Conservation (phyloP, 2,888 invertebrate species). For the Xylocampa areola region DNA sequence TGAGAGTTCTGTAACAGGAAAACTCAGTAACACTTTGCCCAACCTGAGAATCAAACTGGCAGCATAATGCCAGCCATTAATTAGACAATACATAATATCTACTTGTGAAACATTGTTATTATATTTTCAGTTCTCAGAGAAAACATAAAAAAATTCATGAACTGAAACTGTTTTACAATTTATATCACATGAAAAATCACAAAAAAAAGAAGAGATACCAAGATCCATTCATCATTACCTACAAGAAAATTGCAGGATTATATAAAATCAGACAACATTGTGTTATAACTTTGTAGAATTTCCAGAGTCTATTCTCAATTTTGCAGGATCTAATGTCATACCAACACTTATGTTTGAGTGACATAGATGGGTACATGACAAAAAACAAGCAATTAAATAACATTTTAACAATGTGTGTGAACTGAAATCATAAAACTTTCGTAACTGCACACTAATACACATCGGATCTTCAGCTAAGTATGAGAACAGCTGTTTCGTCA, state of each 20-base stretch:
- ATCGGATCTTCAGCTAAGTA: conserved; percentile 61
- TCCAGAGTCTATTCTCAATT: conserved; percentile 21
- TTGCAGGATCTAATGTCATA: conserved; percentile 39
- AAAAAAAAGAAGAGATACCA: background rate
- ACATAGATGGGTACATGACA: conserved; percentile 8
- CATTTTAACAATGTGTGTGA: conserved; percentile 34
- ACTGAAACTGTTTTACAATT: too few relatives aligned
- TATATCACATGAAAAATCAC: too few relatives aligned
- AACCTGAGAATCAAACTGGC: too few relatives aligned
- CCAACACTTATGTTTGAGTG: conserved; percentile 6
- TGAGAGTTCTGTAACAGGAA: too few relatives aligned
- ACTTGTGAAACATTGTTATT: too few relatives aligned
- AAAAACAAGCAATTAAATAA: conserved; percentile 46
- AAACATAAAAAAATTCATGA: too few relatives aligned
- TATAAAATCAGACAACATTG: conserved; percentile 2
- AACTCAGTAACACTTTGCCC: too few relatives aligned
- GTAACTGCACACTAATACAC: conserved; percentile 64
- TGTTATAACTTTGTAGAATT: conserved; percentile 11
- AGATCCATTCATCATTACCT: conserved; percentile 1
- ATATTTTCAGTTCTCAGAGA: too few relatives aligned
- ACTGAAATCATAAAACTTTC: conserved; percentile 61
- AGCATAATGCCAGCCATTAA: too few relatives aligned
- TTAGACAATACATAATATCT: too few relatives aligned
- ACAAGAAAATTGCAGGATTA: background rate
- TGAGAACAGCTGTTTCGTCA: conserved; percentile 87